Percentiles rank a stretch among this genome's conserved stretches.
Conservation (phyloP, 2,113 vertebrate species). For the Cnemophilus loriae region DNA sequence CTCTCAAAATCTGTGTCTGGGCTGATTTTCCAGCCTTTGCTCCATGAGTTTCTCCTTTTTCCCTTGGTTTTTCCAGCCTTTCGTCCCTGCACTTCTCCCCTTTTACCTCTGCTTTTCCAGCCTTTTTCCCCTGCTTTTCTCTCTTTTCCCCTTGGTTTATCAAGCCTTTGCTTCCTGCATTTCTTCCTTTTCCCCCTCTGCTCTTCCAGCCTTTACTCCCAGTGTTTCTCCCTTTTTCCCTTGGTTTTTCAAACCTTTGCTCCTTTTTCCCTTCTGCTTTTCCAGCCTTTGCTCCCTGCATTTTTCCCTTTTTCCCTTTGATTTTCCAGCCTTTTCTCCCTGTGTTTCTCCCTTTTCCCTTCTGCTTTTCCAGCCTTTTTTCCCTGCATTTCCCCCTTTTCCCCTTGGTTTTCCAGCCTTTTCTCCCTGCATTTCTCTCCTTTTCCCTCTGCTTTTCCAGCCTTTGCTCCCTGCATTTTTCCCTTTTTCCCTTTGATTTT, state of each 20-base stretch:
- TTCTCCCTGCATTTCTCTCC: rapidly evolving
- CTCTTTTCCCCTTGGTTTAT: rapidly evolving
- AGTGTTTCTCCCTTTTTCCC: no score
- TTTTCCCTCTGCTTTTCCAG: not conserved
- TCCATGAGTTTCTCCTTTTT: not conserved
- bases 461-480: not conserved
- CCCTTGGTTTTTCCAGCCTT: not conserved
- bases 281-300: rapidly evolving
- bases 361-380: rapidly evolving
- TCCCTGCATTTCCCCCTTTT: rapidly evolving
- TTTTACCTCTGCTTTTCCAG: not conserved
- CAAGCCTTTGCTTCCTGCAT: rapidly evolving
- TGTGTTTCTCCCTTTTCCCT: rapidly evolving
- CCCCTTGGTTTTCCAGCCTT: rapidly evolving
- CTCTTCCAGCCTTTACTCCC: not conserved
- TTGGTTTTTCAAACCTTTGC: rapidly evolving
- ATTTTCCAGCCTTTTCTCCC: not conserved
- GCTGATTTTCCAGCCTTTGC: not conserved
- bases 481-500: not conserved
- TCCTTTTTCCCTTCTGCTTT: no score
- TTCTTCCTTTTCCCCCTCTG: not conserved
- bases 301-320: not conserved
- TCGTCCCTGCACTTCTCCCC: not conserved
- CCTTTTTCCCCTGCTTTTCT: not conserved
- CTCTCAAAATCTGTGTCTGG: not conserved